Percentiles rank a stretch among this genome's conserved stretches.
Conservation (phyloP, 2,888 invertebrate genomes). For the Hedya salicella region DNA sequence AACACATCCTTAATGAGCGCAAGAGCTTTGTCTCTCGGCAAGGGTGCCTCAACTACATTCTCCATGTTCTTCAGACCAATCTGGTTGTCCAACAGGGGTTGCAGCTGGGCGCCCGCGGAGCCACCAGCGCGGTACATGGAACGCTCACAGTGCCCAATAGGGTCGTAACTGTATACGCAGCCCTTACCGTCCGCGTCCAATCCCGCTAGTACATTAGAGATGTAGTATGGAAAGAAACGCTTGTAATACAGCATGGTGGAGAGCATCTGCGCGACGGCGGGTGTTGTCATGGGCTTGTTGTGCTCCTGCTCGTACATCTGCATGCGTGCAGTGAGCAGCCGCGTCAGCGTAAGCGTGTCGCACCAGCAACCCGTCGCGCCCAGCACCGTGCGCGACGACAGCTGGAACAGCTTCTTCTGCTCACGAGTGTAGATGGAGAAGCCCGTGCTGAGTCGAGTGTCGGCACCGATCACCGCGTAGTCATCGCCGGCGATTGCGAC, state of each 20-base stretch:
- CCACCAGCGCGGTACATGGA: slow-evolving; percentile 95
- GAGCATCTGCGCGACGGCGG: slow-evolving; percentile 97
- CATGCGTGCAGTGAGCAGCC: slow-evolving; percentile 93
- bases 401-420: slow-evolving; percentile 93
- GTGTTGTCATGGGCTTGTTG: slow-evolving; percentile 95
- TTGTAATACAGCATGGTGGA: slow-evolving; percentile 98
- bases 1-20: slow-evolving; percentile 97
- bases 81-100: slow-evolving; percentile 98
- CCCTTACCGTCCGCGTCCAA: slow-evolving; percentile 97
- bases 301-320: slow-evolving; percentile 98
- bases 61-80: slow-evolving; percentile 95
- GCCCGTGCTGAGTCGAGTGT: slow-evolving; percentile 96
- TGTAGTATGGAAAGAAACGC: slow-evolving; percentile 99
- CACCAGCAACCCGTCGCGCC: slow-evolving; percentile 99
- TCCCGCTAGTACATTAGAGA: slow-evolving; percentile 97
- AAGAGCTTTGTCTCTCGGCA: slow-evolving; percentile 92
- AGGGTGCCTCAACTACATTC: slow-evolving; percentile 85
- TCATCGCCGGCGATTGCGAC: slow-evolving; percentile 98
- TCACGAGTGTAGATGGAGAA: slow-evolving; percentile 95
- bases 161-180: slow-evolving; percentile 98
- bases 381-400: slow-evolving; percentile 94
- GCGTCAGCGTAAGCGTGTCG: slow-evolving; percentile 96
- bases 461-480: slow-evolving; percentile 97
- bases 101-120: slow-evolving; percentile 94
- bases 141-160: slow-evolving; percentile 97